Conservation (phyloP, 2,888 invertebrate genomes). For the Mantis religiosa region DNA sequence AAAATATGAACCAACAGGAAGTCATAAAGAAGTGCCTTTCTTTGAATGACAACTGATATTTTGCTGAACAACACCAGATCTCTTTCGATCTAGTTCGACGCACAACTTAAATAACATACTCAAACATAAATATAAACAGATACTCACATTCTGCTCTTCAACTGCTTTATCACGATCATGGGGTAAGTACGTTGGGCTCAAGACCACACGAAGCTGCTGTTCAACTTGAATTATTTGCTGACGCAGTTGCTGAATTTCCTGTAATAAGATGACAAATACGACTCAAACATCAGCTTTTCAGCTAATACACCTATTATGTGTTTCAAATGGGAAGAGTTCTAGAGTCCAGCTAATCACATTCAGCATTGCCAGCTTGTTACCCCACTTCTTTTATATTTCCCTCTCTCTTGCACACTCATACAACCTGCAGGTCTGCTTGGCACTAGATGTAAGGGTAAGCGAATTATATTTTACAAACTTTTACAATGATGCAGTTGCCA, state of each 20-base stretch:
- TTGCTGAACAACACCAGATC: neutral
- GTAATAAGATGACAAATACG: no score
- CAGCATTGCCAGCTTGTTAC: no score
- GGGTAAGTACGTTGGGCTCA: slow-evolving; percentile 78
- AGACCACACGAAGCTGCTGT: slow-evolving; percentile 76
- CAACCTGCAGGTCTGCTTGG: no score
- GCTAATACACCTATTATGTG: no score
- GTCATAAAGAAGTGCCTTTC: neutral
- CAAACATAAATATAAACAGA: neutral
- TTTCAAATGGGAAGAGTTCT: no score
- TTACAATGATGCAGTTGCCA: no score
- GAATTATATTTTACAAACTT: no score
- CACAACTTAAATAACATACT: neutral
- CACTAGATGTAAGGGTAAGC: no score
- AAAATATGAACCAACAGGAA: neutral
- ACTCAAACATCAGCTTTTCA: no score
- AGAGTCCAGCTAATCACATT: no score
- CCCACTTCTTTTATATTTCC: no score
- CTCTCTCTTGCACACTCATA: no score
- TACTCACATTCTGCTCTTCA: slow-evolving; percentile 83
- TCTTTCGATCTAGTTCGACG: slow-evolving; percentile 7
- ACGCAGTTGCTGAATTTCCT: slow-evolving; percentile 78
- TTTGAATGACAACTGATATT: neutral
- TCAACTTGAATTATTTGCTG: slow-evolving; percentile 83
- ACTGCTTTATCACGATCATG: slow-evolving; percentile 77